phyloP scores from a whole-genome alignment of 1,140 invertebrate genomes.

The Luehdorfia chinensis region DNA sequence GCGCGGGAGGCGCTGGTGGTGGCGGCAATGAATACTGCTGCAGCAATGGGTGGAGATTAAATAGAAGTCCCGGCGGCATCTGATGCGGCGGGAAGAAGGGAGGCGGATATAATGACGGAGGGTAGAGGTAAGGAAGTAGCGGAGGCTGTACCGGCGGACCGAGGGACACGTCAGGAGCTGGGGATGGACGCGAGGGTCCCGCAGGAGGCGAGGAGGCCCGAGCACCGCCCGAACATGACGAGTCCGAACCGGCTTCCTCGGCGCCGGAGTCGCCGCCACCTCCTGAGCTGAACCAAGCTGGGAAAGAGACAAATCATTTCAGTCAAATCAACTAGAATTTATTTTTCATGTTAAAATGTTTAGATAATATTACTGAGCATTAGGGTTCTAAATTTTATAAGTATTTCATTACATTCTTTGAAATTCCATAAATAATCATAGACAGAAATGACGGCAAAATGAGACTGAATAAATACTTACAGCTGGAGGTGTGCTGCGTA shows the following conservation, averaged over 20 bases:
- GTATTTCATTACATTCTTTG: too few species aligned
- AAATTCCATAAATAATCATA: too few species aligned
- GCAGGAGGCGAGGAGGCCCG: constrained; percentile 79
- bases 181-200: constrained; percentile 81
- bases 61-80: constrained; percentile 83
- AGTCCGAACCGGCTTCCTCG: constrained; percentile 82
- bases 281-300: constrained; percentile 79
- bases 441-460: too few species aligned
- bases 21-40: constrained; percentile 81
- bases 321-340: too few species aligned
- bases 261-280: constrained; percentile 71
- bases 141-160: constrained; percentile 92
- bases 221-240: constrained; percentile 80
- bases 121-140: constrained; percentile 92
- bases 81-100: constrained; percentile 84
- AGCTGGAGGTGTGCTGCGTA: constrained; percentile 58
- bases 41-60: constrained; percentile 84
- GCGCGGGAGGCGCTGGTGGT: constrained; percentile 66
- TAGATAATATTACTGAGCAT: too few species aligned
- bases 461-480: constrained; percentile 59
- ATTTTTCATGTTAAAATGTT: too few species aligned
- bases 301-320: too few species aligned
- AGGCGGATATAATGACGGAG: constrained; percentile 88
- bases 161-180: constrained; percentile 90
- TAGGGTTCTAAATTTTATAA: too few species aligned